These are phyloP conservation scores for Struthio camelus DNA, from an alignment of 2,113 vertebrate species.

Conservation along the genomic window DNA sequence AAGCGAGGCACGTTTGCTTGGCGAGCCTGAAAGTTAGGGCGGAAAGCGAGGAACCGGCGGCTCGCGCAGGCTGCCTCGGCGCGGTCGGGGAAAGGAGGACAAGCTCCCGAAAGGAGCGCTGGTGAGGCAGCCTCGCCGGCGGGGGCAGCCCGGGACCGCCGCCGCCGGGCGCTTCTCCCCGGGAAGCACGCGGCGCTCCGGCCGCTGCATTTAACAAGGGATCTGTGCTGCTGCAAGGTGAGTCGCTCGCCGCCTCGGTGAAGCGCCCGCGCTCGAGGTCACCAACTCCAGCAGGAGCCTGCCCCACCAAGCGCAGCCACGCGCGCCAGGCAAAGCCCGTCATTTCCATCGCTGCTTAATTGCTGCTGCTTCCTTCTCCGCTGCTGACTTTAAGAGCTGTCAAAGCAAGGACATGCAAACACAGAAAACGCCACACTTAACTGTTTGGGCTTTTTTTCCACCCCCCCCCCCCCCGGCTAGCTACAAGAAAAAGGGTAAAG, in stretches of 20 bases:
- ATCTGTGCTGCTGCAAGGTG: slow-evolving; percentile 59
- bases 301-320: background rate
- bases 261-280: slow-evolving; percentile 18
- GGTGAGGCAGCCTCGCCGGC: background rate
- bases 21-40: fast-evolving
- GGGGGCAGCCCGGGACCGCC: background rate
- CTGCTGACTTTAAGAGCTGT: slow-evolving; percentile 17
- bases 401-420: slow-evolving; percentile 21
- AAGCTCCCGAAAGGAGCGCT: background rate
- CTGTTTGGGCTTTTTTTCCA: background rate
- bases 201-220: background rate
- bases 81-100: background rate
- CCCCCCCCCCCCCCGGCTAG: too few species aligned
- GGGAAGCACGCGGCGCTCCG: background rate
- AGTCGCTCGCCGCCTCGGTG: background rate
- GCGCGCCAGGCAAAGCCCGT: too few species aligned
- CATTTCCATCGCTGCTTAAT: too few species aligned
- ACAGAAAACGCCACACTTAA: background rate
- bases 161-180: background rate
- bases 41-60: background rate
- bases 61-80: background rate
- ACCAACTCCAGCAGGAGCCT: slow-evolving; percentile 14
- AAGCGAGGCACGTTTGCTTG: background rate
- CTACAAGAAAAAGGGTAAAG: background rate
- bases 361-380: background rate